phyloP scores from a whole-genome alignment of 2,113 vertebrate genomes.

The Perognathus longimembris region DNA sequence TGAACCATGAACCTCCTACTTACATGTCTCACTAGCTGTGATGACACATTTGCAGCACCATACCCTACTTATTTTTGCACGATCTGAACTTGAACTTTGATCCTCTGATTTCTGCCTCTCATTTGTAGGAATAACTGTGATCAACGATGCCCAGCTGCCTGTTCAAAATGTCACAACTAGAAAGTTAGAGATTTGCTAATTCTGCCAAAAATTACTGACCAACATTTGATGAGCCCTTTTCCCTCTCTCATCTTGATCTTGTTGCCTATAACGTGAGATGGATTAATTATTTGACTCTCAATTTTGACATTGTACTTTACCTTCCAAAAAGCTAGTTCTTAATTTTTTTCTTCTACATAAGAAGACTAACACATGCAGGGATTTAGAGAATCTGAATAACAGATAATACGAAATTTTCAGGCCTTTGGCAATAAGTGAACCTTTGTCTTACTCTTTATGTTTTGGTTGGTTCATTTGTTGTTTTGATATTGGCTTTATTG shows the following conservation, averaged over 20 bases:
- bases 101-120: too few relatives aligned
- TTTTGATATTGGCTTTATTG: background rate
- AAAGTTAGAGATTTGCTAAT: slow-evolving; percentile 39
- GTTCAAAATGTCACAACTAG: background rate
- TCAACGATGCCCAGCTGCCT: background rate
- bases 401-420: background rate
- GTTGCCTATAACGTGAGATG: background rate
- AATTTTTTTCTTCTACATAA: slow-evolving; percentile 18
- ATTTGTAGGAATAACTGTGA: too few relatives aligned
- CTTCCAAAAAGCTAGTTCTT: slow-evolving; percentile 17
- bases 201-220: background rate
- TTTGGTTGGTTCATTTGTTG: background rate
- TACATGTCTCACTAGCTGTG: too few relatives aligned
- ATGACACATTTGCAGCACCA: too few relatives aligned
- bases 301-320: slow-evolving; percentile 14
- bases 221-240: background rate
- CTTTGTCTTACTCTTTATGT: background rate
- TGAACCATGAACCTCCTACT: too few relatives aligned
- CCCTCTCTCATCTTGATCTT: background rate
- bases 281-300: slow-evolving; percentile 34
- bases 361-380: background rate
- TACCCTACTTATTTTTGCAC: too few relatives aligned
- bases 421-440: slow-evolving; percentile 1
- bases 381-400: slow-evolving; percentile 31
- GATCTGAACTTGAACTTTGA: too few relatives aligned